Evolutionary conservation across 2,113 vertebrate species (phyloP).

Genomic region (Anser brachyrhynchus): DNA sequence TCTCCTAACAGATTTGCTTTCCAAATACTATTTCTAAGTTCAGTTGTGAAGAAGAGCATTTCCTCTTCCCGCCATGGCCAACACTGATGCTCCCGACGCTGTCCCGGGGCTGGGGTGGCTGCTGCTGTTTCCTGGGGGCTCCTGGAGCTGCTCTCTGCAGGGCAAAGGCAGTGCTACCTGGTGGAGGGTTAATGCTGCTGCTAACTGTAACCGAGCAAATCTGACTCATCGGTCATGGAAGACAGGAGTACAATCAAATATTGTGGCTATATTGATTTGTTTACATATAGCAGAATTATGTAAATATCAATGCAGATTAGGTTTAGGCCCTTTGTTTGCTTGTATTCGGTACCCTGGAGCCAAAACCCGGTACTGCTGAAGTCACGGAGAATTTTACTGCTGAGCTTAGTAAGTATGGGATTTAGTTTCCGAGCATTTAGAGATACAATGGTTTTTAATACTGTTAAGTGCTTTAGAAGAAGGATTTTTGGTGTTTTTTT

Average conservation of each 20-base stretch:
- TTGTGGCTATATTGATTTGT: not conserved
- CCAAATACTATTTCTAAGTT: not conserved
- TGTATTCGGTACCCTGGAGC: not conserved
- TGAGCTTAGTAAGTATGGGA: not conserved
- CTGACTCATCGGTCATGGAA: not conserved
- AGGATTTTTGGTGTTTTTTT: not conserved
- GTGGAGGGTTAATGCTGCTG: not conserved
- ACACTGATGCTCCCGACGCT: not conserved
- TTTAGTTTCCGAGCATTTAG: not conserved
- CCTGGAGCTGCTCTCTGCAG: not conserved
- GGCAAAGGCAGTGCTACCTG: not conserved
- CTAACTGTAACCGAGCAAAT: not conserved
- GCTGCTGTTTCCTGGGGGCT: not conserved
- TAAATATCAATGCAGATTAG: not conserved
- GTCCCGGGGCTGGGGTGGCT: not conserved
- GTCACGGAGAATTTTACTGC: not conserved
- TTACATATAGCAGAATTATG: constrained; percentile 1
- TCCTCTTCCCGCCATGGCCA: not conserved
- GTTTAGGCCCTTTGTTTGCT: not conserved
- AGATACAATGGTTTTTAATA: not conserved
- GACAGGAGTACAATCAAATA: not conserved
- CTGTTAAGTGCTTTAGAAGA: not conserved
- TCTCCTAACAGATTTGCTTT: not conserved
- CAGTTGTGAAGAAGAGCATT: not conserved
- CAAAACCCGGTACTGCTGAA: not conserved